Base-by-base conservation (phyloP, 2,888 invertebrate genomes). In the Eremobia ochroleuca region DNA sequence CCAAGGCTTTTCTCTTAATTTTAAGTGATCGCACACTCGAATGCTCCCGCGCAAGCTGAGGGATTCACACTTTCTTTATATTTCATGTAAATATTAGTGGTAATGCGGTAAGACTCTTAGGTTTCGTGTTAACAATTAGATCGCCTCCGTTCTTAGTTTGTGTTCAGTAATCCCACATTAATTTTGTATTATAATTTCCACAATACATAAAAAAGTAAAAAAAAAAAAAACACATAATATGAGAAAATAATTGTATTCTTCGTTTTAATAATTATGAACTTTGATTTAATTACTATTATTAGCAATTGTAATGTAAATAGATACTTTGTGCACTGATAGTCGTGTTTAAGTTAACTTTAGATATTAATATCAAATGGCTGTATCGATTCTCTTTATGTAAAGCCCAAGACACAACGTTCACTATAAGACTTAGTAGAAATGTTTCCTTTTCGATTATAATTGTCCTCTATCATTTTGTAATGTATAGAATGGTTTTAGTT, bases 271-370 rank as follows among this genome's bases (percentile, higher is more conserved):
- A 87, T 88, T 90, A 92, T 91, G 91, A 92, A 88, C 88, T 90
- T 91, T 90, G 88, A 87, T 91, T 93, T 81, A 83, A 90, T 91
- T 93, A 93, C 90, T 92, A 91, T 92, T 90, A 91, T 92, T 93
- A 94, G 92, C 93, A 94, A 91, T 94, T 89, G 91, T 93, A 87
- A 88, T 96, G 96, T 96, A 96, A 89, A 96, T 96, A 95, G 92
- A 83, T 94, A 95, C 91, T 94, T 93, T 92, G 93, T 95, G 96
- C 96, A 96, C 96, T 96, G 96, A 96, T 95, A 94, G 93, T 94
- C 89, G 90, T 90, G 89, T 92, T 94, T 95, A 95, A 95, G 95
- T 95, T 95, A 93, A 91, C 86, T 81, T 90, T 95, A 94, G 93
- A 83, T 92, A 87, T 90, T 94, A 92, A 91, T 93, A 92, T 91